Base-by-base conservation (phyloP, 2,113 vertebrate species). In the Campylomormyrus numenius region DNA sequence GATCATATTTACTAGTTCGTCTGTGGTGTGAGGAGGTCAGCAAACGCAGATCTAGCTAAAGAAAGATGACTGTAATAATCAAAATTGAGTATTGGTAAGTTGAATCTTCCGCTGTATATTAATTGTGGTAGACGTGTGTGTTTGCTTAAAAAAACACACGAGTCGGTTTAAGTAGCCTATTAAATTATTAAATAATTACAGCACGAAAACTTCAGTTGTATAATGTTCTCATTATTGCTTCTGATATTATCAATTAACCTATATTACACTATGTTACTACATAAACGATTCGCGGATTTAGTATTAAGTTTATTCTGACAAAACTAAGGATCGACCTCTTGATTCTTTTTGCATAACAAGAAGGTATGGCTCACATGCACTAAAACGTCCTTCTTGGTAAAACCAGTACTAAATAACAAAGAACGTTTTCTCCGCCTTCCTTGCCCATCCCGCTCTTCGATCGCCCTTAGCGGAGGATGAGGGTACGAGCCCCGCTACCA, bases 31-130 rank as follows among this genome's bases (percentile, higher is more conserved):
- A 89, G 58, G 74, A 85, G 24, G 35, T 17, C 45, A 24, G 5
- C 35, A 42, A 19, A 42, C 53, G 56, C 11, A 31, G 49, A 8
- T 39, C 19, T 24, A 53, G 10, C 88, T 10, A 1, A 88, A 17
- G n/a, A 1, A 53, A 13, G 7, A 96, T 95, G 96, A 92, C 88
- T n/a, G 90, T 95, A 7, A 88, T 6, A 84, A 19, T 96, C 7
- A 45, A 7, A 91, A 95, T 96, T 0, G 96, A 96, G 88, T 96
- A 96, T 84, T 96, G 96, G 96, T 96, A 93, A 15, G 48, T 88
- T 74, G 10, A 53, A 0, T 87, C 13, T 17, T 53, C 11, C 5
- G 13, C 62, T 31, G n/a, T 70, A 27, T 70, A 70, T 66, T 27
- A 66, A 66, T 70, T 31, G 10, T 27, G 62, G 27, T 31, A 31